Evolutionary conservation across 2,888 invertebrate genomes (phyloP).

Genomic region (Folsomia candida): DNA sequence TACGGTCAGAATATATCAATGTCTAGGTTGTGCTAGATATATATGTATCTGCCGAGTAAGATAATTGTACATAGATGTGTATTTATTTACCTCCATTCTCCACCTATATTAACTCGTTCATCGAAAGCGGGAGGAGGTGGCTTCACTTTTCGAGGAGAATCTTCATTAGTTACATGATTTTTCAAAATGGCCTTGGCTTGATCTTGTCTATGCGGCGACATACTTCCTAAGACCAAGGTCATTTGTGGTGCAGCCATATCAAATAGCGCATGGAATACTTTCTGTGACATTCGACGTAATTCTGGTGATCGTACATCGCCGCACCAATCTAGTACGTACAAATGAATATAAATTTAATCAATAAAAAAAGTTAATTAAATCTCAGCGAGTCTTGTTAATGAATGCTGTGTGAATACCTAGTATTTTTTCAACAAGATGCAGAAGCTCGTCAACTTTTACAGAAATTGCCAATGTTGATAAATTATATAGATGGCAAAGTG

Average conservation of each 20-base stretch:
- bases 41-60: too few species aligned
- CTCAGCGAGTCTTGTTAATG: too few species aligned
- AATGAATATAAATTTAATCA: conserved; percentile 1
- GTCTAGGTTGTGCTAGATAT: too few species aligned
- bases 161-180: conserved; percentile 40
- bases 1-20: too few species aligned
- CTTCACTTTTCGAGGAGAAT: conserved; percentile 16
- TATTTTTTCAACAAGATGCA: conserved; percentile 46
- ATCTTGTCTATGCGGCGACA: conserved; percentile 48
- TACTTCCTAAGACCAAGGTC: conserved; percentile 46
- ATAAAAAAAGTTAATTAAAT: background rate
- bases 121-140: conserved; percentile 26
- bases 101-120: conserved; percentile 31
- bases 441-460: conserved; percentile 47
- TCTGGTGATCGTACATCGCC: conserved; percentile 48
- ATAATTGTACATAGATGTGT: background rate
- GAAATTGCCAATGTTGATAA: conserved; percentile 14
- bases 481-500: conserved; percentile 55
- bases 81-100: conserved; percentile 45
- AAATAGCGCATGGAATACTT: conserved; percentile 49
- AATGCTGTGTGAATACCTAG: too few species aligned
- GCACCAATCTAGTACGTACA: conserved; percentile 47
- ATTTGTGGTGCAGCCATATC: conserved; percentile 51
- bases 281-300: conserved; percentile 46
- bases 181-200: conserved; percentile 47